Percentiles rank a stretch among this genome's conserved stretches.
phyloP scores from a whole-genome alignment of 2,888 invertebrate genomes.

The Dermolepida albohirtum region DNA sequence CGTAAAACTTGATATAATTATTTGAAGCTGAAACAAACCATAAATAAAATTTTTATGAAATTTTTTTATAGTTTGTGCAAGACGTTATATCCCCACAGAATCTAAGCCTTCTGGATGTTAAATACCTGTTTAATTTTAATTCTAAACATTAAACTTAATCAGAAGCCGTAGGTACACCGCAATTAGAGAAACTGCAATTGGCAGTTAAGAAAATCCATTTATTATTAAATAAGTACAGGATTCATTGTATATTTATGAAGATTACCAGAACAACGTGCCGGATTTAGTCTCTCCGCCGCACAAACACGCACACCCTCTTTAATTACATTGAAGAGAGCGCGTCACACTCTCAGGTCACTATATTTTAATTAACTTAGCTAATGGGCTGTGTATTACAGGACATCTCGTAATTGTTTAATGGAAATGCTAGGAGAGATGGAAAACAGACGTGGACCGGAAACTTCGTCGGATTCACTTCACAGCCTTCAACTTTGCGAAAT shows the following conservation, averaged over 20 bases:
- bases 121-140: too few species aligned
- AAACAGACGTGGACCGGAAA: constrained; percentile 7
- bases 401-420: constrained; percentile 36
- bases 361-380: constrained; percentile 39
- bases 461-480: constrained; percentile 30
- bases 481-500: constrained; percentile 5
- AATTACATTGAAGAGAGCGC: constrained; percentile 26
- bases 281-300: neutral
- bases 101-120: too few species aligned
- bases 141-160: too few species aligned
- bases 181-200: constrained; percentile 20
- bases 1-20: too few species aligned
- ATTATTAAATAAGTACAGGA: constrained; percentile 9
- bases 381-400: constrained; percentile 34
- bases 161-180: neutral
- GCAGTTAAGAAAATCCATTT: neutral
- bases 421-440: constrained; percentile 13
- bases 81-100: too few species aligned
- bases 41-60: too few species aligned
- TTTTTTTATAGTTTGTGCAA: too few species aligned
- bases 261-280: constrained; percentile 9
- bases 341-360: constrained; percentile 34
- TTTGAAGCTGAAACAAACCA: too few species aligned
- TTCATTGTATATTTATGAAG: constrained; percentile 21
- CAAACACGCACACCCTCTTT: constrained; percentile 17